phyloP scores from a whole-genome alignment of 2,888 invertebrate species.

The Acrobasis suavella region DNA sequence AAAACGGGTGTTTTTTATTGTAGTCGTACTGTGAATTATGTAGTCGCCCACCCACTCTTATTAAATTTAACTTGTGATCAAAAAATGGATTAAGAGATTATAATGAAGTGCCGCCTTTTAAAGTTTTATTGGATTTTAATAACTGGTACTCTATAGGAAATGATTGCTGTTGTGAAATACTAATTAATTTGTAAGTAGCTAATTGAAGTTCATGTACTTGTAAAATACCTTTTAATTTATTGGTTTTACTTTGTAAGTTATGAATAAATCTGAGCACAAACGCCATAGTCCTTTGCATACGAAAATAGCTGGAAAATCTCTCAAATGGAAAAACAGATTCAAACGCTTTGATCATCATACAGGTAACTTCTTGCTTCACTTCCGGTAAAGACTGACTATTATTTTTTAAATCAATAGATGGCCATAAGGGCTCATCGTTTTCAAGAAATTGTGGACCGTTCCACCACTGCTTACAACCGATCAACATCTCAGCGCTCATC shows the following conservation, averaged over 20 bases:
- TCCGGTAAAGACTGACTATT: constrained; percentile 28
- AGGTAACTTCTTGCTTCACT: constrained; percentile 22
- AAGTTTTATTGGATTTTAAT: too few relatives aligned
- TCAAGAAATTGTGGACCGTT: too few relatives aligned
- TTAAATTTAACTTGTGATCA: too few relatives aligned
- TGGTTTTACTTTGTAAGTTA: constrained; percentile 23
- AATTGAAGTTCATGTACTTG: constrained; percentile 21
- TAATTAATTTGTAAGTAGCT: constrained; percentile 3
- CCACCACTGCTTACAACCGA: too few relatives aligned
- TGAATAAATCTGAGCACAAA: constrained; percentile 32
- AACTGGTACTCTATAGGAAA: too few relatives aligned
- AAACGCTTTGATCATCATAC: constrained; percentile 18
- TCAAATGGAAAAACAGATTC: constrained; percentile 22
- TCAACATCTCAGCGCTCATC: too few relatives aligned
- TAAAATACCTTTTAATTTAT: constrained; percentile 17
- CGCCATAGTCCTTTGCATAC: constrained; percentile 26
- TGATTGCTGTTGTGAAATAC: background rate
- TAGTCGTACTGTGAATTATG: constrained; percentile 19
- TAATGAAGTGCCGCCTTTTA: too few relatives aligned
- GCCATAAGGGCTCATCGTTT: too few relatives aligned
- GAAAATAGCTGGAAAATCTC: constrained; percentile 24
- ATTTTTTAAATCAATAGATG: background rate
- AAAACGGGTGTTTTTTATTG: constrained; percentile 28
- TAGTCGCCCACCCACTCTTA: background rate
- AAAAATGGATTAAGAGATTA: too few relatives aligned